Evolutionary conservation across 35 echinoderm and acorn worm genomes (phyloP).

Genomic region (Ophioderma brevispina): DNA sequence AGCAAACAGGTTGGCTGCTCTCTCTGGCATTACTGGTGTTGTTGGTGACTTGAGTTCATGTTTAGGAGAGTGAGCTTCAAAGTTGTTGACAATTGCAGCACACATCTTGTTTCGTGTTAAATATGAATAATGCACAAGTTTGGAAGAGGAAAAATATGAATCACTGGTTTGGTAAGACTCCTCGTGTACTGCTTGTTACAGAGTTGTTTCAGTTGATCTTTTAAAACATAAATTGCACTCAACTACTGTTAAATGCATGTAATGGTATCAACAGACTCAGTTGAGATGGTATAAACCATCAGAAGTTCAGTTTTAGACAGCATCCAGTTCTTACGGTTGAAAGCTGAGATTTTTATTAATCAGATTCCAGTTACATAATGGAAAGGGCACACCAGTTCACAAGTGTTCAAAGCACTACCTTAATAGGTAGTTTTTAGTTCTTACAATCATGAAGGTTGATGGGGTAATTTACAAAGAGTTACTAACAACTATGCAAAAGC

Average conservation of each 20-base stretch:
- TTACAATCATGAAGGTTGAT: neutral
- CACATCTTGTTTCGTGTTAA: slow-evolving; percentile 70
- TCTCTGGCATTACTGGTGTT: slow-evolving; percentile 72
- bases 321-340: too few species aligned
- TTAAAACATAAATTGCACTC: neutral
- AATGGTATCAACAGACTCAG: neutral
- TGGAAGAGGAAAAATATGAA: neutral
- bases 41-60: slow-evolving; percentile 83
- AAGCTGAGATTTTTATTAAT: too few species aligned
- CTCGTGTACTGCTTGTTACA: neutral
- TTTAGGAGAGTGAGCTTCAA: slow-evolving; percentile 57
- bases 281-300: neutral
- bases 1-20: slow-evolving; percentile 60
- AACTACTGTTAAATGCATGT: neutral
- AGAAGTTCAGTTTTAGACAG: neutral
- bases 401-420: neutral
- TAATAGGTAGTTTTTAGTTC: neutral
- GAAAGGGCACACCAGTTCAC: neutral
- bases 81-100: slow-evolving; percentile 88
- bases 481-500: neutral
- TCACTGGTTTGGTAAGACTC: neutral
- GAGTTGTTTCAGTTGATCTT: neutral
- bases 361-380: neutral
- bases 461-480: neutral
- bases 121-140: neutral